Evolutionary conservation across 2,888 invertebrate species (phyloP).

Genomic region (Zelleria hepariella): DNA sequence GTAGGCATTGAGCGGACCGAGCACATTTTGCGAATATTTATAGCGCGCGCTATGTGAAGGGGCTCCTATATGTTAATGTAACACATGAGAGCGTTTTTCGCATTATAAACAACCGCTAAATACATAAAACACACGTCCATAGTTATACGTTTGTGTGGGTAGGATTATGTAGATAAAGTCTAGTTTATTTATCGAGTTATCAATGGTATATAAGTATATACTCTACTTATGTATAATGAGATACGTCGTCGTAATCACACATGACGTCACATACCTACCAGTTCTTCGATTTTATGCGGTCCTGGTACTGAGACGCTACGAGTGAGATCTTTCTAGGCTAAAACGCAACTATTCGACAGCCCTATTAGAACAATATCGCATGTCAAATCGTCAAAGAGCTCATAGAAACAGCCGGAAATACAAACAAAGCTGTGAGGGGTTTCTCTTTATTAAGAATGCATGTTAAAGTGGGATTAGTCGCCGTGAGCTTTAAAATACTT

Average conservation of each 20-base stretch:
- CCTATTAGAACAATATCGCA: constrained; percentile 29
- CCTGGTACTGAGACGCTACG: constrained; percentile 46
- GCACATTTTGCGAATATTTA: constrained; percentile 57
- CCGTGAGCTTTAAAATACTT: constrained; percentile 34
- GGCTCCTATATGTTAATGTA: constrained; percentile 3
- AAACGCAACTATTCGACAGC: constrained; percentile 15
- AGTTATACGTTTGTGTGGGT: not conserved
- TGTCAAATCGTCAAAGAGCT: constrained; percentile 44
- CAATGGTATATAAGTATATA: not conserved
- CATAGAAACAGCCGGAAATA: constrained; percentile 42
- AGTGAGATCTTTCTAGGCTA: constrained; percentile 33
- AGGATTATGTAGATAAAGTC: not conserved
- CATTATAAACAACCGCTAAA: constrained; percentile 4
- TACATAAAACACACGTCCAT: constrained; percentile 2
- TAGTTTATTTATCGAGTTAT: not conserved
- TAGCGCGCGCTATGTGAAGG: constrained; percentile 27
- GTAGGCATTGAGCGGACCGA: constrained; percentile 33
- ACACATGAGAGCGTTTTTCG: not conserved
- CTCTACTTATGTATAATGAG: not conserved
- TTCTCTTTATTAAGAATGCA: constrained; percentile 37
- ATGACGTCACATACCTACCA: not conserved
- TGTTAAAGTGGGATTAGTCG: constrained; percentile 47
- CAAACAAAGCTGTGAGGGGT: constrained; percentile 49
- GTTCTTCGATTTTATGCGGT: constrained; percentile 43
- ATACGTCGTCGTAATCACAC: not conserved